Percentiles rank a stretch among this genome's conserved stretches.
Conservation (phyloP, 2,797 vertebrate species). For the Notolabrus celidotus region DNA sequence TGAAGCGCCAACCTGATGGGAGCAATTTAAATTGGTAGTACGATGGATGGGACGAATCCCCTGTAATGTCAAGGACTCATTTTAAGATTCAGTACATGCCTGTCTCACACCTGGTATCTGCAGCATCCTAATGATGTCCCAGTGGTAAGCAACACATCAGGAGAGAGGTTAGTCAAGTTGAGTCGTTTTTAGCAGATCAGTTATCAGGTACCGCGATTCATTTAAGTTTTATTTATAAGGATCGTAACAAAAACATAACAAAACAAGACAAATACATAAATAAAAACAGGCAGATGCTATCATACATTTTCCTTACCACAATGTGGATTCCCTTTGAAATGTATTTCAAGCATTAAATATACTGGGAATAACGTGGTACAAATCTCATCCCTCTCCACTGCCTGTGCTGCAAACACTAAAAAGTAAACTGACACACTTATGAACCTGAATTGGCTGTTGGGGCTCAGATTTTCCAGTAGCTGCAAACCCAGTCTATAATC, state of each 20-base stretch:
- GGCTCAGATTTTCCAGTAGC: conserved; percentile 36
- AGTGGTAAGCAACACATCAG: not conserved
- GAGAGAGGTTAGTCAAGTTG: not conserved
- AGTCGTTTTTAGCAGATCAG: not conserved
- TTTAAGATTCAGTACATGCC: no score
- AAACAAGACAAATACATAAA: not conserved
- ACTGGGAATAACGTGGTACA: not conserved
- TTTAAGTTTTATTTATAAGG: not conserved
- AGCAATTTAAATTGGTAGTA: no score
- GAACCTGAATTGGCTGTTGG: not conserved
- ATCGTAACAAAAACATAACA: not conserved
- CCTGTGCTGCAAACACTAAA: not conserved
- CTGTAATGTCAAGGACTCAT: no score
- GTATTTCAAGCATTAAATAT: not conserved
- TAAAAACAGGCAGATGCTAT: not conserved
- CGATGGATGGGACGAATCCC: no score
- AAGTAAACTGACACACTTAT: not conserved
- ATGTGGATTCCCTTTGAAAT: not conserved
- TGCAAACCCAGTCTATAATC: not conserved
- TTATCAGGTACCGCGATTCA: not conserved
- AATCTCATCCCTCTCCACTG: not conserved
- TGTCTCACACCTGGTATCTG: no score
- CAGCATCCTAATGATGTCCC: no score
- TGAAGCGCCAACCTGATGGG: no score
- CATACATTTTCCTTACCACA: not conserved